phyloP scores from a whole-genome alignment of 2,888 invertebrate species.

The Sturmia bella region DNA sequence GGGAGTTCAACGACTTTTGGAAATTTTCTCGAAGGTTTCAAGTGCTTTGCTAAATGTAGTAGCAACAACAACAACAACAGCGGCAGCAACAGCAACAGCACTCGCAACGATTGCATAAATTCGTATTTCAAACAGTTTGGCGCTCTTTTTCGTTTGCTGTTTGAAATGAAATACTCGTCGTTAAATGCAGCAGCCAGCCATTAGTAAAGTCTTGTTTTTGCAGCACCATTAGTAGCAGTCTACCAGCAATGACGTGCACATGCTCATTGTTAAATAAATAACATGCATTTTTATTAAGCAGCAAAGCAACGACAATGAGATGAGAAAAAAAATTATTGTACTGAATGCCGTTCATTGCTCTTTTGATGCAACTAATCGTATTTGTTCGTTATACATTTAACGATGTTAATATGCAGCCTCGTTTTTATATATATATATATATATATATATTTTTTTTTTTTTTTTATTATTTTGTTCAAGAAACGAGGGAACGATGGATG shows the following conservation, averaged over 20 bases:
- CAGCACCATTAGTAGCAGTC: conserved; percentile 16
- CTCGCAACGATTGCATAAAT: conserved; percentile 59
- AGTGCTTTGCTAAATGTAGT: conserved; percentile 66
- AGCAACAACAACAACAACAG: conserved; percentile 12
- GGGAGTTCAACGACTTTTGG: conserved; percentile 80
- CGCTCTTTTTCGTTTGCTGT: conserved; percentile 57
- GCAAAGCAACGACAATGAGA: conserved; percentile 48
- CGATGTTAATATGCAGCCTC: conserved; percentile 64
- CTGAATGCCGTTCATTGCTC: conserved; percentile 81
- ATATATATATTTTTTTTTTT: not conserved
- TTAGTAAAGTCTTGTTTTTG: conserved; percentile 17
- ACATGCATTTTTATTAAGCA: conserved; percentile 44
- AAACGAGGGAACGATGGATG: conserved; percentile 54
- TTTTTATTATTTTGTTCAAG: not conserved
- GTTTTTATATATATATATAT: conserved; percentile 40
- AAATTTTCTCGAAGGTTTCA: conserved; percentile 81
- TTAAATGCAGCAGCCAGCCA: conserved; percentile 34
- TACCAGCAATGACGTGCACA: conserved; percentile 62
- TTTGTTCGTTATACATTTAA: conserved; percentile 47
- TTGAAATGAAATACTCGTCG: conserved; percentile 39
- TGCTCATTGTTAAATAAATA: conserved; percentile 61
- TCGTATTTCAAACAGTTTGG: conserved; percentile 51
- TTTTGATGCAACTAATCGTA: conserved; percentile 65
- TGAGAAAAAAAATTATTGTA: conserved; percentile 63
- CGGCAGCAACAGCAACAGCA: not conserved